These are phyloP conservation scores for Columba livia DNA, from an alignment of 2,113 vertebrate genomes.

Conservation along the genomic window DNA sequence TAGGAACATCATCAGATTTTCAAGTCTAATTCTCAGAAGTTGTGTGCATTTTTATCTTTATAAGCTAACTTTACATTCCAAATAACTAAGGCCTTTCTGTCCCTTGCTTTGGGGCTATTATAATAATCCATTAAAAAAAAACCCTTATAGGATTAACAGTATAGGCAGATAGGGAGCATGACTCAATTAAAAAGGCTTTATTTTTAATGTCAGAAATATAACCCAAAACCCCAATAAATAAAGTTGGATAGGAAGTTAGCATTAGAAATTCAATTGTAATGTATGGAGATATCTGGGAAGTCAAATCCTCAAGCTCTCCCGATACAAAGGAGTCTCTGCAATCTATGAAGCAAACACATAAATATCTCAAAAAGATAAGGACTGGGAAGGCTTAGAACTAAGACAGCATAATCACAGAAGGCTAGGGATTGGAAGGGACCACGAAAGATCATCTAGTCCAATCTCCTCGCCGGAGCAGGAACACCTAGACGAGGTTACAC, in stretches of 20 bases:
- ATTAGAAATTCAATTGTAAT: slow-evolving; percentile 78
- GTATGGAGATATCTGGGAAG: slow-evolving; percentile 67
- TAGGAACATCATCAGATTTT: slow-evolving; percentile 58
- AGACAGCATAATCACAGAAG: slow-evolving; percentile 69
- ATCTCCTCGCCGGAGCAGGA: no score
- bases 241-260: slow-evolving; percentile 86
- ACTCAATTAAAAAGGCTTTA: slow-evolving; percentile 85
- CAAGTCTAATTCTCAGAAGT: slow-evolving; percentile 84
- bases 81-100: slow-evolving; percentile 66
- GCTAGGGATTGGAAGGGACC: no score
- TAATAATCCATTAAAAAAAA: slow-evolving; percentile 89
- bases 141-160: slow-evolving; percentile 86
- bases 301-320: slow-evolving; percentile 72
- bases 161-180: slow-evolving; percentile 91
- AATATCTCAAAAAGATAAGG: slow-evolving; percentile 70
- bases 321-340: slow-evolving; percentile 71
- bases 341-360: slow-evolving; percentile 77
- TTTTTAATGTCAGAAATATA: slow-evolving; percentile 71
- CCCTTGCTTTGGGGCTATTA: slow-evolving; percentile 84
- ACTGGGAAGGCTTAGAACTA: slow-evolving; percentile 74
- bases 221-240: slow-evolving; percentile 84
- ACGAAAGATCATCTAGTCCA: no score
- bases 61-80: slow-evolving; percentile 90
- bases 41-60: slow-evolving; percentile 86
- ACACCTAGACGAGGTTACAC: no score